Evolutionary conservation across 2,888 invertebrate genomes (phyloP).

Genomic region (Hydrotaea diabolus): DNA sequence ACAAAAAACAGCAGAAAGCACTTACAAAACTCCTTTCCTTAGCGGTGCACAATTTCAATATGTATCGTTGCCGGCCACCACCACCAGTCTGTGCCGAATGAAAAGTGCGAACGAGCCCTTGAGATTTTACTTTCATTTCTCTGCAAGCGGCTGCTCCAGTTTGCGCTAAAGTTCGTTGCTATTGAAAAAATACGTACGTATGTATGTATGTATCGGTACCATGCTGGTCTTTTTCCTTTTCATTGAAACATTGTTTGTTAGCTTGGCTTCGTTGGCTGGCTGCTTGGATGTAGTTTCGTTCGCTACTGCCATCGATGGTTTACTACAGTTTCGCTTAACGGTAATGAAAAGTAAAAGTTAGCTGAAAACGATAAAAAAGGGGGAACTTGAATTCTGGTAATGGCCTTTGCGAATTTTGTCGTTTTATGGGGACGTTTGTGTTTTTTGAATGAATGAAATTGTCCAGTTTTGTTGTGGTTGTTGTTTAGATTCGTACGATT

Average conservation of each 20-base stretch:
- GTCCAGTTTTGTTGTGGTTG: not conserved
- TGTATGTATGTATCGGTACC: not conserved
- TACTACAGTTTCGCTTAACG: conserved; percentile 46
- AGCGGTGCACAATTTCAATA: conserved; percentile 57
- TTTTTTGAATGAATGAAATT: not conserved
- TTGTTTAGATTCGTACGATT: not conserved
- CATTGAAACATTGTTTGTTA: not conserved
- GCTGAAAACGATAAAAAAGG: conserved; percentile 49
- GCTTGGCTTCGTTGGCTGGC: not conserved
- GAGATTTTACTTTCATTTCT: conserved; percentile 80
- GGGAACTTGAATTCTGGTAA: conserved; percentile 57
- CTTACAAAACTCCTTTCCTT: conserved; percentile 61
- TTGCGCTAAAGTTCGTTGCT: conserved; percentile 67
- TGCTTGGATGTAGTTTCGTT: not conserved
- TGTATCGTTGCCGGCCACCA: conserved; percentile 55
- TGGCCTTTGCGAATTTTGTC: conserved; percentile 15
- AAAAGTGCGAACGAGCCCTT: conserved; percentile 80
- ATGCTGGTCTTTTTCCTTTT: not conserved
- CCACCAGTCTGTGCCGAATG: conserved; percentile 52
- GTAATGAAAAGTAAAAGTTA: conserved; percentile 67
- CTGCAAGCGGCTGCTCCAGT: conserved; percentile 55
- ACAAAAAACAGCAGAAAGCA: conserved; percentile 46
- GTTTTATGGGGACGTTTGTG: not conserved
- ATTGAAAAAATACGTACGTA: conserved; percentile 43
- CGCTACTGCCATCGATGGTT: not conserved